Conservation (phyloP, 2,113 vertebrate genomes). For the Echinops telfairi region DNA sequence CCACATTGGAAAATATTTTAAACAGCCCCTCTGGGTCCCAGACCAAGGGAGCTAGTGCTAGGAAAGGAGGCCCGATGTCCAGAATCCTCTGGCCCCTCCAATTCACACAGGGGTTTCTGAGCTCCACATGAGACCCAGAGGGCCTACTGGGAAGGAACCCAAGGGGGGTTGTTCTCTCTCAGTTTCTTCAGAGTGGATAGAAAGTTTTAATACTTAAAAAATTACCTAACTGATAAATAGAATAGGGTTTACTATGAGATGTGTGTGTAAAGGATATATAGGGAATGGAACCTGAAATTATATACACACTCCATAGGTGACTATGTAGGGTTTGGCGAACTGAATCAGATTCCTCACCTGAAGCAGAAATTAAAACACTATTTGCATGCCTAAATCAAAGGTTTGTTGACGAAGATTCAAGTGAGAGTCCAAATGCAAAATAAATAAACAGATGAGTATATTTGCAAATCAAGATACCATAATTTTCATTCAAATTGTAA, state of each 20-base stretch:
- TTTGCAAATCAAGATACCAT: not conserved
- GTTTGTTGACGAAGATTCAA: not conserved
- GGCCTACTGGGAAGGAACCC: not conserved
- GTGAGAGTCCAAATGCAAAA: not conserved
- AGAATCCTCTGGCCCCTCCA: rapidly evolving
- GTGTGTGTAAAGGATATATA: not conserved
- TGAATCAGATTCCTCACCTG: not conserved
- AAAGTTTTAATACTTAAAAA: not conserved
- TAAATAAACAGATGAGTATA: not conserved
- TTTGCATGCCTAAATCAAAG: not conserved
- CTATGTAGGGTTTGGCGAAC: not conserved
- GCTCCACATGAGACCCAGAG: not conserved
- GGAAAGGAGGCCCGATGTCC: not conserved
- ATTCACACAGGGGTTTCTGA: rapidly evolving
- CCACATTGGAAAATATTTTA: not conserved
- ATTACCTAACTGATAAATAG: not conserved
- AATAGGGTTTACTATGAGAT: not conserved
- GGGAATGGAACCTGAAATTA: not conserved
- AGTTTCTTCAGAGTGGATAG: not conserved
- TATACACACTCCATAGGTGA: not conserved
- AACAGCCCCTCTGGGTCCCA: too few relatives aligned
- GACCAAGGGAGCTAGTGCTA: not conserved
- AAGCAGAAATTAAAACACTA: slow-evolving; percentile 2
- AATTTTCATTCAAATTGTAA: slow-evolving; percentile 48
- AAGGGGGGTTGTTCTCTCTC: not conserved